Evolutionary conservation across 2,113 vertebrate species (phyloP).

Genomic region (Oenanthe oenanthe): DNA sequence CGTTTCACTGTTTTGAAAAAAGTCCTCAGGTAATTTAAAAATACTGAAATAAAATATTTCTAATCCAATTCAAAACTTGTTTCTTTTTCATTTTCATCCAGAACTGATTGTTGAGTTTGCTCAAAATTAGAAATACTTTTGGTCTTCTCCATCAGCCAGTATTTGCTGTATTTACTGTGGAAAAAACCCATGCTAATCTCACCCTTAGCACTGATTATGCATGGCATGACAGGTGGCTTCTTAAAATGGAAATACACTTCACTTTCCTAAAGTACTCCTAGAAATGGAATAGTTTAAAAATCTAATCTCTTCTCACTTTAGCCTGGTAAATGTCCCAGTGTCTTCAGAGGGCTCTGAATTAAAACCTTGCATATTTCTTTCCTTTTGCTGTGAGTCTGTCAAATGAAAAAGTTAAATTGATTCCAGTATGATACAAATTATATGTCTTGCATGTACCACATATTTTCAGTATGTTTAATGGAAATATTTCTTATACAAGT

Average conservation of each 20-base stretch:
- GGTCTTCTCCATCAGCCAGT: background rate
- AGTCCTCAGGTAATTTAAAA: background rate
- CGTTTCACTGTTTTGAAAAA: background rate
- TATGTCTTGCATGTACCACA: background rate
- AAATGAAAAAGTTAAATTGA: background rate
- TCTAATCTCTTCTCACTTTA: constrained; percentile 18
- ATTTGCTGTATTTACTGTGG: background rate
- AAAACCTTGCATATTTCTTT: background rate
- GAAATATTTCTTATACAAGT: background rate
- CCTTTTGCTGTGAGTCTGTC: background rate
- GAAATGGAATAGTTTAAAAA: constrained; percentile 24
- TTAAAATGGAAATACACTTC: constrained; percentile 47
- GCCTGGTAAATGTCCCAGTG: background rate
- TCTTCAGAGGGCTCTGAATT: background rate
- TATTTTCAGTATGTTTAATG: background rate
- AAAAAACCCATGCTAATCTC: constrained; percentile 1
- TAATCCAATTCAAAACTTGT: background rate
- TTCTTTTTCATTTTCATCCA: background rate
- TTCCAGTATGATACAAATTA: background rate
- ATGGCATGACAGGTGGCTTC: constrained; percentile 22
- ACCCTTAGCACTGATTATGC: background rate
- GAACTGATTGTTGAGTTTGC: background rate
- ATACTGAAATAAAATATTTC: background rate
- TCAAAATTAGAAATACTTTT: background rate
- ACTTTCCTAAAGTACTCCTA: background rate